Evolutionary conservation across 2,888 invertebrate genomes (phyloP), one percentile per base, ranked within the genome.

Genomic region (Diogma glabrata): DNA sequence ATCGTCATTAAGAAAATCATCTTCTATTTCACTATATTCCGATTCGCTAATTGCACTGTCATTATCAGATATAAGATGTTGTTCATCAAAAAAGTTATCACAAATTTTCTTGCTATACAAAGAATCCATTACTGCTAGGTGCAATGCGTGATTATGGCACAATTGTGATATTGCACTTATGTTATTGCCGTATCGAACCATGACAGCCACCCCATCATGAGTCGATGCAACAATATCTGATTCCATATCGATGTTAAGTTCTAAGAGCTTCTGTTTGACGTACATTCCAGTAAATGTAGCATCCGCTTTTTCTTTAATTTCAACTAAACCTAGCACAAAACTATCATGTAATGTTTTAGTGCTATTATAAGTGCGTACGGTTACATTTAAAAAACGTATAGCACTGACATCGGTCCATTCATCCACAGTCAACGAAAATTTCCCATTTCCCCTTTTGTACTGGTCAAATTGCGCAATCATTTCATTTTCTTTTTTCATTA

Each of bases 401-500:
- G n/a, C n/a, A n/a, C n/a, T n/a, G n/a, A n/a, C n/a, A n/a, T n/a
- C n/a, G 33, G 12, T 33, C 33, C 10, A 30, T 3, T 30, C 8
- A 30, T 30, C 17, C n/a, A n/a, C n/a, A n/a, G n/a, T n/a, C n/a
- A n/a, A n/a, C n/a, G n/a, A n/a, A n/a, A n/a, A n/a, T n/a, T n/a
- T n/a, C n/a, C n/a, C n/a, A n/a, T n/a, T n/a, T n/a, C n/a, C n/a
- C n/a, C n/a, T n/a, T n/a, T n/a, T n/a, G n/a, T n/a, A 47, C 26
- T 28, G 47, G 24, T 47, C 47, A 47, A 47, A 26, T 30, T 47
- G 47, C 33, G 19, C 20, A 33, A 33, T 33, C 30, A 48, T 48
- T 48, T 33, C 30, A 17, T 48, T 48, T 48, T 48, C n/a, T n/a
- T 48, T 28, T 48, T 33, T 48, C 20, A 36, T 48, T 48, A 49